These are phyloP conservation scores for Lates calcarifer DNA, from an alignment of 2,113 vertebrate genomes.

Conservation along the genomic window DNA sequence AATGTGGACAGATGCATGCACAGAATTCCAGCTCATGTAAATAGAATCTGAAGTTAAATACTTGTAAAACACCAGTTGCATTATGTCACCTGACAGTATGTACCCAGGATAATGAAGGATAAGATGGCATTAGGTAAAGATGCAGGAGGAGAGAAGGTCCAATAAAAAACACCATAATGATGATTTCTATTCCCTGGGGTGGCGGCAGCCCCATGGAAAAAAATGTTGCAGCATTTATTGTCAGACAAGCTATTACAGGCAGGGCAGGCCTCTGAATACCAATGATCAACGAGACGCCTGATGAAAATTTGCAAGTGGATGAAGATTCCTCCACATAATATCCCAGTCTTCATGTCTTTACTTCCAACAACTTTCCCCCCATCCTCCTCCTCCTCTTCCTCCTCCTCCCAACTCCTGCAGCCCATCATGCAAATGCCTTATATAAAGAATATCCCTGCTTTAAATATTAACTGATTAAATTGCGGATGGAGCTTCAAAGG, in stretches of 20 bases:
- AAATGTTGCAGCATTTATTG: conserved; percentile 71
- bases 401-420: conserved; percentile 30
- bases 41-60: background rate
- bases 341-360: conserved; percentile 34
- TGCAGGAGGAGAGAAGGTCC: conserved; percentile 46
- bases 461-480: conserved; percentile 81
- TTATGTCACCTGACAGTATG: conserved; percentile 40
- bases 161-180: conserved; percentile 69
- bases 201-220: conserved; percentile 22
- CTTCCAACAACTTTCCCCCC: conserved; percentile 12
- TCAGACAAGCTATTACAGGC: conserved; percentile 64
- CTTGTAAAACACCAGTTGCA: background rate
- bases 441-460: conserved; percentile 74
- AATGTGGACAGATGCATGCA: background rate
- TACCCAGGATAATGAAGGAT: conserved; percentile 15
- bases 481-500: conserved; percentile 76
- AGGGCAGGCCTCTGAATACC: conserved; percentile 62
- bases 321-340: conserved; percentile 48
- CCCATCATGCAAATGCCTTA: conserved; percentile 59
- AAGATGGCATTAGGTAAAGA: conserved; percentile 40
- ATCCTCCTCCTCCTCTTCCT: too few species aligned
- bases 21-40: background rate
- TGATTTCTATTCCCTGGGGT: conserved; percentile 61
- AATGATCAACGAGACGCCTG: conserved; percentile 57
- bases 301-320: conserved; percentile 49